These are phyloP conservation scores for Procambarus virginalis DNA, from an alignment of 1,140 invertebrate genomes.

Conservation along the genomic window DNA sequence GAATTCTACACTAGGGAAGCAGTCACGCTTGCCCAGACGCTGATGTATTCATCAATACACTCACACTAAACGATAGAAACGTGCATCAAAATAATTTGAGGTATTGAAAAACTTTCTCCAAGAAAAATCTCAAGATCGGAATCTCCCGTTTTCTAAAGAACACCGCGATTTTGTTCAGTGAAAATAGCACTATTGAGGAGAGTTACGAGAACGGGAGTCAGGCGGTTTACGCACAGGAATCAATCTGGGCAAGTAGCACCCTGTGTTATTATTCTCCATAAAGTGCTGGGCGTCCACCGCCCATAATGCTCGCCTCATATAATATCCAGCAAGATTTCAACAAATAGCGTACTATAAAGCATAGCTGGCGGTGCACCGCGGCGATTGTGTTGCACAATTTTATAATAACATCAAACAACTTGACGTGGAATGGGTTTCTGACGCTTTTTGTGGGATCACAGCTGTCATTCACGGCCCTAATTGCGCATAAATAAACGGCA, in stretches of 20 bases:
- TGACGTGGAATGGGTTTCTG: conserved; percentile 13
- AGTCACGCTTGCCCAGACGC: not conserved
- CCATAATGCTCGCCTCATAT: not conserved
- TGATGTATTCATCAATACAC: not conserved
- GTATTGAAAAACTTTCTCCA: not conserved
- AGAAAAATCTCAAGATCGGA: not conserved
- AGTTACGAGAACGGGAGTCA: not conserved
- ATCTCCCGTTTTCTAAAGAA: not conserved
- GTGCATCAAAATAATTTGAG: not conserved
- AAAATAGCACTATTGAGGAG: not conserved
- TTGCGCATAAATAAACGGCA: conserved; percentile 14
- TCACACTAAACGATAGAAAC: not conserved
- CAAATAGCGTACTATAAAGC: not conserved
- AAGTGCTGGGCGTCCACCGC: not conserved
- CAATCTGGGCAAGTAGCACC: not conserved
- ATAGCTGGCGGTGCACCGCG: not conserved
- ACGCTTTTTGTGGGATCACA: conserved; percentile 15
- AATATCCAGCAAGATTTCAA: not conserved
- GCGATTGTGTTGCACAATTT: not conserved
- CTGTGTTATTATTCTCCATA: conserved; percentile 21
- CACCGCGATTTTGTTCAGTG: not conserved
- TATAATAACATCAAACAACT: conserved; percentile 21
- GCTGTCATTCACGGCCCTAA: conserved; percentile 20
- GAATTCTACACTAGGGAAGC: not conserved
- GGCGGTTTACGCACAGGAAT: conserved; percentile 9